Percentiles rank a stretch among this genome's conserved stretches.
Conservation (phyloP, 2,113 vertebrate genomes). For the Corythaixoides concolor region DNA sequence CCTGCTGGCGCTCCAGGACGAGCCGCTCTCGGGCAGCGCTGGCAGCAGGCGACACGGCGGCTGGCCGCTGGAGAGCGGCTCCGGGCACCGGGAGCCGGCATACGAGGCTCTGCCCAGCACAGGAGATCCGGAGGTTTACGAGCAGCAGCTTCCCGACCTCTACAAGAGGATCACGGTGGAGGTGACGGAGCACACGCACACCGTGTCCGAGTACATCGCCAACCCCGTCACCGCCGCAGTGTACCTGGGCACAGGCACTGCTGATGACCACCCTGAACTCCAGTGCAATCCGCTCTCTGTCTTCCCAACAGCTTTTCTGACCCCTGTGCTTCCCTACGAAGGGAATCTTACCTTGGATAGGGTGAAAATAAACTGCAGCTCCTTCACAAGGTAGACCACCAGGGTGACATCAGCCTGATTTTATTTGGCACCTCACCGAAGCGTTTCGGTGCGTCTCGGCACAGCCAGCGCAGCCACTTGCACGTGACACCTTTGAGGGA, state of each 20-base stretch:
- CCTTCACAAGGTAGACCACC: neutral
- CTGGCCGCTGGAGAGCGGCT: neutral
- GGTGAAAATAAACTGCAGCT: constrained; percentile 52
- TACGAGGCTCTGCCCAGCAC: neutral
- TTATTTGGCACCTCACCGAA: neutral
- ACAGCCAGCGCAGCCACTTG: neutral
- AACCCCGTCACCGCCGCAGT: neutral
- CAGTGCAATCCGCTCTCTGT: neutral
- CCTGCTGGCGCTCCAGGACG: neutral
- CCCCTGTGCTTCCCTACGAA: neutral
- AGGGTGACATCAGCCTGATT: fast-evolving
- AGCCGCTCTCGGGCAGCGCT: neutral
- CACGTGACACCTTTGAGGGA: fast-evolving
- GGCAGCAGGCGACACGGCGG: neutral
- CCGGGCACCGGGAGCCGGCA: neutral
- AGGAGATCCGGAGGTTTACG: neutral
- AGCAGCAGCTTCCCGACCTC: neutral
- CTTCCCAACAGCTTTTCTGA: constrained; percentile 4
- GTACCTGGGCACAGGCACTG: neutral
- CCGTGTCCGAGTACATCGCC: neutral
- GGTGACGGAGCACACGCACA: neutral
- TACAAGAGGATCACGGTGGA: constrained; percentile 54
- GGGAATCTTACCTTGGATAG: constrained; percentile 68
- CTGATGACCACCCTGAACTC: neutral
- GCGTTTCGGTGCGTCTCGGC: neutral